Conservation (phyloP, 2,113 vertebrate species). For the Azemiops feae region DNA sequence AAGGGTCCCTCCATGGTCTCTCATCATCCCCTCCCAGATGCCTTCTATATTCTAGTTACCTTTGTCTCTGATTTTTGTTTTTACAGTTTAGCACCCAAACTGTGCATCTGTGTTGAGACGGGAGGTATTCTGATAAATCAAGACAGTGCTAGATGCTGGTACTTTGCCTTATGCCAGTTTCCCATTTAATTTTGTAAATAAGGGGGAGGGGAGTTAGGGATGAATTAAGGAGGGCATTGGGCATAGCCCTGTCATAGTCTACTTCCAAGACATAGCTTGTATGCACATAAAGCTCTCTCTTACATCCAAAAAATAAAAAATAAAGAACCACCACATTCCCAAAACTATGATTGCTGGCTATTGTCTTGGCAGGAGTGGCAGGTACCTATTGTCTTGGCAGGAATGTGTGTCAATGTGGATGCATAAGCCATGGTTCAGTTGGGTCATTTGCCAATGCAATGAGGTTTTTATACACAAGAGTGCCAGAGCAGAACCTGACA, state of each 20-base stretch:
- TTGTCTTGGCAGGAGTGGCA: background rate
- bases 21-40: background rate
- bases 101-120: background rate
- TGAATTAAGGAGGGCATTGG: background rate
- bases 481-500: background rate
- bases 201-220: background rate
- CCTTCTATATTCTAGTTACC: background rate
- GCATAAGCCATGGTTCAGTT: background rate
- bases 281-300: background rate
- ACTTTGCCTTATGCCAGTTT: background rate
- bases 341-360: background rate
- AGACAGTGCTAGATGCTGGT: background rate
- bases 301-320: background rate
- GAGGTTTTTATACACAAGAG: background rate
- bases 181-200: background rate
- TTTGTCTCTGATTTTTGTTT: background rate
- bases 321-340: background rate
- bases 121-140: background rate
- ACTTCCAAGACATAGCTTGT: background rate
- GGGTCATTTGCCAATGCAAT: background rate
- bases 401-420: background rate
- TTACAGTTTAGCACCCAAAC: background rate
- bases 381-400: background rate
- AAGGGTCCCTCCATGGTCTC: background rate
- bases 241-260: background rate